phyloP scores from a whole-genome alignment of 2,888 invertebrate genomes.

The Bellardia bayeri region DNA sequence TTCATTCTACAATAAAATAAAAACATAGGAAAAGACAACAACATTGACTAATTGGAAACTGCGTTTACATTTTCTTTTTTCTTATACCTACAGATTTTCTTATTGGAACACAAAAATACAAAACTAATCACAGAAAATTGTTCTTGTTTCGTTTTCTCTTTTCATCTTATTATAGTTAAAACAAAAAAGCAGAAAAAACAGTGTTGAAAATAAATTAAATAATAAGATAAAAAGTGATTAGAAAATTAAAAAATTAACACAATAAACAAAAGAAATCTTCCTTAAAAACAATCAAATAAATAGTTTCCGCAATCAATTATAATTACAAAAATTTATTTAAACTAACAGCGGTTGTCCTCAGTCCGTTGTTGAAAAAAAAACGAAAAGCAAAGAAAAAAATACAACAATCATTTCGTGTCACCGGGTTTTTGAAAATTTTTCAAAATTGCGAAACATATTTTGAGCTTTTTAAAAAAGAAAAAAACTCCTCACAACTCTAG shows the following conservation, averaged over 20 bases:
- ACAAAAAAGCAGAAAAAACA: slow-evolving; percentile 9
- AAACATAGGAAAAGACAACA: background rate
- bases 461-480: slow-evolving; percentile 84
- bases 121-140: background rate
- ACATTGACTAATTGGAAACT: slow-evolving; percentile 44
- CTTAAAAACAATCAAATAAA: background rate
- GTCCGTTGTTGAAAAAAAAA: slow-evolving; percentile 6
- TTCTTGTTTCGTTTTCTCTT: background rate
- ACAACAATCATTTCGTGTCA: slow-evolving; percentile 50
- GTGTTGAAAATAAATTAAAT: slow-evolving; percentile 42
- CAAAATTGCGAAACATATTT: slow-evolving; percentile 84
- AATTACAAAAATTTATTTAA: background rate
- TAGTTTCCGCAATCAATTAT: slow-evolving; percentile 2
- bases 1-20: slow-evolving; percentile 28
- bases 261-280: slow-evolving; percentile 47
- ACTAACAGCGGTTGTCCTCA: slow-evolving; percentile 18
- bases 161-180: background rate
- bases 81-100: background rate
- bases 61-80: background rate
- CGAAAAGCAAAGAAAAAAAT: slow-evolving; percentile 13
- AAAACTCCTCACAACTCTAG: slow-evolving; percentile 81
- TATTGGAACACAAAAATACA: slow-evolving; percentile 19
- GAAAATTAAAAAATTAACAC: slow-evolving; percentile 40
- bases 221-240: slow-evolving; percentile 52
- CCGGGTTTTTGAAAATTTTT: slow-evolving; percentile 78